Base-by-base conservation (phyloP, 2,113 vertebrate genomes). In the Limnothrissa miodon region DNA sequence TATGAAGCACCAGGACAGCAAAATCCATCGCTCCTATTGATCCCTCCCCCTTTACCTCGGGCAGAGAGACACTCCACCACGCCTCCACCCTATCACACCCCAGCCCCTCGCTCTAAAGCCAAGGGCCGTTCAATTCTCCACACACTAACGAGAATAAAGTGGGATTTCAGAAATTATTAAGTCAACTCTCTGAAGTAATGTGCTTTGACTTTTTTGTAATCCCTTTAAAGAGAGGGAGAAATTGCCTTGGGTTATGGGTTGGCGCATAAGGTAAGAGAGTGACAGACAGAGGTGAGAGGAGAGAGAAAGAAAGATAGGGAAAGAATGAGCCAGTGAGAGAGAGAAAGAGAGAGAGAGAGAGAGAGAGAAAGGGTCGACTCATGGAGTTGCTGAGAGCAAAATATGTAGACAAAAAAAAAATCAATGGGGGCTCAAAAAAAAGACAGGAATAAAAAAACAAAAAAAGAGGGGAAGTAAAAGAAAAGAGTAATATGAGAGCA, bases 1-100 rank as follows among this genome's bases (percentile, higher is more conserved):
- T 93, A 93, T 93, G 94, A 95, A 93, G 91, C 92, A 89, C 88
- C 90, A 85, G 91, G 93, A 95, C 92, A 95, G 93, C 90, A 92
- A 92, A 92, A 94, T 95, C 94, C 89, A 95, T 95, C 93, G 90
- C 23, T 78, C 83, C 81, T 92, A 93, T 90, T 90, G 94, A 93
- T 95, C 93, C 88, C n/a, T 7, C 89, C 83, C 90, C 91, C 86
- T 91, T 82, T 85, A n/a, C n/a, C n/a, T n/a, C n/a, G 91, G 90
- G 88, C 90, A 89, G 91, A 85, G 91, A 90, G 86, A 86, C 90
- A 85, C 36, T 88, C 87, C 89, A 89, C 88, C 90, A 25, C 83
- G 59, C 44, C 25, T n/a, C 45, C 79, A 11, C 45, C 19, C 78
- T n/a, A 1, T 85, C 51, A 56, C 79, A 29, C 66, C 13, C 0